Evolutionary conservation across 2,797 vertebrate species (phyloP).

Genomic region (Cryptoprocta ferox): DNA sequence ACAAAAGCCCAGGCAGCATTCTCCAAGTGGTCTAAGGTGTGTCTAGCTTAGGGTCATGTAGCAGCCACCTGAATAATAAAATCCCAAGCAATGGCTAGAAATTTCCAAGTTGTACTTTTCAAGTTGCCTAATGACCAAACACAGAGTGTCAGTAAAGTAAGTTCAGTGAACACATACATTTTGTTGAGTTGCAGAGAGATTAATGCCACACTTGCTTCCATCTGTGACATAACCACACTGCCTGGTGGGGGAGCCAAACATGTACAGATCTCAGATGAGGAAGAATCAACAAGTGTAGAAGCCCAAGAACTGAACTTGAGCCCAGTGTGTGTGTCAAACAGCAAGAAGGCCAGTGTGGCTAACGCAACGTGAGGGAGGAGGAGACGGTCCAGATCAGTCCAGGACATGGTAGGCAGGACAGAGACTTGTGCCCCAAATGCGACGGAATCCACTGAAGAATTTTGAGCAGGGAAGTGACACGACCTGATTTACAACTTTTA

Average conservation of each 20-base stretch:
- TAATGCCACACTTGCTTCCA: not conserved
- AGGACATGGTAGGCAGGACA: not conserved
- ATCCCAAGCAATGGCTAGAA: not conserved
- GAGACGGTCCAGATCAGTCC: not conserved
- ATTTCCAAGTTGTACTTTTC: constrained; percentile 8
- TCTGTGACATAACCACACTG: not conserved
- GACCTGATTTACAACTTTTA: constrained; percentile 37
- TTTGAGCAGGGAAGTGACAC: not conserved
- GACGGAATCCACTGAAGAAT: not conserved
- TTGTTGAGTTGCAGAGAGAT: not conserved
- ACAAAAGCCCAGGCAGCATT: constrained; percentile 35
- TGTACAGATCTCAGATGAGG: not conserved
- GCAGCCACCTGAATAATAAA: constrained; percentile 24
- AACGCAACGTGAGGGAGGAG: not conserved
- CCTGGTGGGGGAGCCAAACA: not conserved
- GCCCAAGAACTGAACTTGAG: not conserved
- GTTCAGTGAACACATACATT: not conserved
- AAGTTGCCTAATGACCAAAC: not conserved
- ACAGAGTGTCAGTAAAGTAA: not conserved
- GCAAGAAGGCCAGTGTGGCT: not conserved
- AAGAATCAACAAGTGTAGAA: not conserved
- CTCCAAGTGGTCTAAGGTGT: not conserved
- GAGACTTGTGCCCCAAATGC: not conserved
- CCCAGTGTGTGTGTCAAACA: not conserved
- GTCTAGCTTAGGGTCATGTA: not conserved